Evolutionary conservation across 2,113 vertebrate species (phyloP).

Genomic region (Origma solitaria): DNA sequence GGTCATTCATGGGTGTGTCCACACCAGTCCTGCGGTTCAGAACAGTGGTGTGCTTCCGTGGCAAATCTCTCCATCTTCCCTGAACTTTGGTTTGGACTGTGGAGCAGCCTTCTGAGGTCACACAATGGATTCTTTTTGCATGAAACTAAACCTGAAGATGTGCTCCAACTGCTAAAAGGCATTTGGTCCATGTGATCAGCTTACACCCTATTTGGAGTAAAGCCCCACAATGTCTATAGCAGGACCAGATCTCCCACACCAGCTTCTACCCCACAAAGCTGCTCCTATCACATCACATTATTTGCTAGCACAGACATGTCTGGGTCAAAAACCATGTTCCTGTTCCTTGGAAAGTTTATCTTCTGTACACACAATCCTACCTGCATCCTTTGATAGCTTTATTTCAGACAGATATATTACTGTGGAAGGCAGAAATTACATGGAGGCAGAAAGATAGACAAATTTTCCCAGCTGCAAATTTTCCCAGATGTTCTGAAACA

Average conservation of each 20-base stretch:
- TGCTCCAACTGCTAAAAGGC: background rate
- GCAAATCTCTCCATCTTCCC: background rate
- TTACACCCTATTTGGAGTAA: background rate
- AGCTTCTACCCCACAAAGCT: background rate
- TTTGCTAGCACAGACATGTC: background rate
- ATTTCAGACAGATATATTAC: background rate
- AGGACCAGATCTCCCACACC: background rate
- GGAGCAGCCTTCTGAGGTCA: background rate
- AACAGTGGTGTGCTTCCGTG: background rate
- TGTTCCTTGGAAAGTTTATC: background rate
- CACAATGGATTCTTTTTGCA: background rate
- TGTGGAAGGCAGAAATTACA: background rate
- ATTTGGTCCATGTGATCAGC: background rate
- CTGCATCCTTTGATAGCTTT: background rate
- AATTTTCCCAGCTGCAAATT: background rate
- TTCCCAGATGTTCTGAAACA: background rate
- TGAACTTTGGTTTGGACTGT: background rate
- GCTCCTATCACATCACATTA: background rate
- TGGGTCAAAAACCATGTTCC: background rate
- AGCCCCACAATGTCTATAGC: background rate
- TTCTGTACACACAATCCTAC: fast-evolving
- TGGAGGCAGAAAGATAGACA: background rate
- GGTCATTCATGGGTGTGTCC: background rate
- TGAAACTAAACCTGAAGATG: background rate
- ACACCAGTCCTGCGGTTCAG: background rate